Evolutionary conservation across 2,888 invertebrate species (phyloP), one percentile per base, ranked within the genome.

Genomic region (Papilio protenor): DNA sequence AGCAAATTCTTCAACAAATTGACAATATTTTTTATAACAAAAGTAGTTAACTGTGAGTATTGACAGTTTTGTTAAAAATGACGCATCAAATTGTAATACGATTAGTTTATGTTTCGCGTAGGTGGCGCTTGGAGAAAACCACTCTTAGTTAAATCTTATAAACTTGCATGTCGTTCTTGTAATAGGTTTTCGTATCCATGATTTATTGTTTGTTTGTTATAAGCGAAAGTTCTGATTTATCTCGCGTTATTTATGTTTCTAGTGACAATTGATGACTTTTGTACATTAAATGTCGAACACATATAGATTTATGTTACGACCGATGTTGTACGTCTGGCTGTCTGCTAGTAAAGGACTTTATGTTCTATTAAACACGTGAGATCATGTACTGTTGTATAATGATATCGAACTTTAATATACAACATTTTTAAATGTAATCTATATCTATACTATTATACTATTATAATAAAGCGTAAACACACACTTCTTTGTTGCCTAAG

Each of bases 151-250:
- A 85, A 87, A 86, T 87, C 88, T 88, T 87, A 87, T 79, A 77
- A 83, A 84, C 81, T 80, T 79, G 78, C 84, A 84, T 86, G 88
- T 87, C 87, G 84, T 85, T 84, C 84, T 85, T 89, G 83, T 87
- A 89, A 89, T 88, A 86, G 87, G 81, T 86, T 82, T 87, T 85
- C 82, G 85, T 86, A 83, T 79, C 81, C 79, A 85, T 89, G 89
- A 89, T 89, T 87, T 88, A 90, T 85, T 83, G 82, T 88, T 88
- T 90, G 89, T 90, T 90, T 90, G 87, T 87, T 82, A 84, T 83
- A 84, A 83, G 85, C 83, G 87, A 88, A 87, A 88, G 87, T 83
- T 79, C 77, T 81, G 83, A 83, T 84, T 84, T 84, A 82, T 83
- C 84, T 80, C 82, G 80, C 80, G 83, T 83, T 83, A 83, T 80